Evolutionary conservation across 2,888 invertebrate genomes (phyloP), one percentile per base, ranked within the genome.

Genomic region (Zaprionus lineosus): DNA sequence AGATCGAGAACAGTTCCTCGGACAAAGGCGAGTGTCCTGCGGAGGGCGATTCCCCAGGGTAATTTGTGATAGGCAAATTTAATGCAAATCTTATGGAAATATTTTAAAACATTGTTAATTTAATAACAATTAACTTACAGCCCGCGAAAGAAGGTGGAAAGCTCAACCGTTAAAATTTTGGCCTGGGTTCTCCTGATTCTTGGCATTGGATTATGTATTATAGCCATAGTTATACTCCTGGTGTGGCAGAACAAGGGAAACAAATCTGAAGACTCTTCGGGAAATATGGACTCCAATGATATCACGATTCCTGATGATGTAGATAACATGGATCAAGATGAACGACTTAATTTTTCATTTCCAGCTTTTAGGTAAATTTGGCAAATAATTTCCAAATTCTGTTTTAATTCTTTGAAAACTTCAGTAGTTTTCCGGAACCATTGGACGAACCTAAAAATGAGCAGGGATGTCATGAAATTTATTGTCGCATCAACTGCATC

Each of bases 141-240:
- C 6, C 9, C 40, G 1, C 12, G 16, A 12, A 31, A 36, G 1
- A 2, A 21, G 16, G 18, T 57, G 1, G 39, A 44, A 4, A 59
- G 58, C 16, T 58, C 21, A 1, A 61, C 44, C 16, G 58, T 69
- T 2, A 68, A 73, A 37, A 36, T 74, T 2, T 39, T 66, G 8
- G 73, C 74, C 7, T 83, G 85, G 74, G 11, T 76, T 7, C 29
- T 87, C 0, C 6, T 87, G 5, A 64, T 56, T 1, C 1, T 53
- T 2, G 71, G 72, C 2, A 18, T 74, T 2, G 83, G 82, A 1
- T 19, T 83, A 9, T 83, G 73, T 28, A 62, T 85, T 24, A 47
- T 75, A 14, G 43, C 48, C 2, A 34, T 52, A 8, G 63, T 61
- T 2, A 44, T 74, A 9, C 78, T 86, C 28, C 48, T 60, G 4